phyloP scores from a whole-genome alignment of 2,797 vertebrate species.

The Schizopygopsis malacanthus region DNA sequence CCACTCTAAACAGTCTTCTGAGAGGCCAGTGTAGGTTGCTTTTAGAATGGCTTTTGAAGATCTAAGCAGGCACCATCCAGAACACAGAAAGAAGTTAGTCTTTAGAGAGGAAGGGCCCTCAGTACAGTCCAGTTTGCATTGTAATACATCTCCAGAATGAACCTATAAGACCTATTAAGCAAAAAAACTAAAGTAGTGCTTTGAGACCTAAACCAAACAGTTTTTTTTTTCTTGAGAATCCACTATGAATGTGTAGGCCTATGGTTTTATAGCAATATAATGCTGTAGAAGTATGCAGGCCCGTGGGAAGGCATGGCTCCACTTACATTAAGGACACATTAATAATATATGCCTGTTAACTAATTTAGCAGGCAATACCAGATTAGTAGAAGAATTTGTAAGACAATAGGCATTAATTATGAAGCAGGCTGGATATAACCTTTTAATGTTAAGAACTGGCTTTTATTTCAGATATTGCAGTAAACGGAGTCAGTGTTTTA shows the following conservation, averaged over 20 bases:
- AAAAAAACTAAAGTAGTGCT: neutral
- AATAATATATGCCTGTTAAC: slow-evolving; percentile 46
- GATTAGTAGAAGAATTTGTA: slow-evolving; percentile 41
- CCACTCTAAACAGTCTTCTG: slow-evolving; percentile 32
- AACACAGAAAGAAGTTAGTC: slow-evolving; percentile 25
- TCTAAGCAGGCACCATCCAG: slow-evolving; percentile 47
- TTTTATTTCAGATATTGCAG: neutral
- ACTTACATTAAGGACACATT: slow-evolving; percentile 13
- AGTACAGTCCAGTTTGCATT: slow-evolving; percentile 27
- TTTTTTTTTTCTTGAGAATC: slow-evolving; percentile 23
- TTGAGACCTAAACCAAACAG: slow-evolving; percentile 20
- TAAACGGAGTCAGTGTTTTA: neutral
- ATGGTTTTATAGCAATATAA: slow-evolving; percentile 31
- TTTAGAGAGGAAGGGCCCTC: slow-evolving; percentile 16
- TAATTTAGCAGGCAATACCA: slow-evolving; percentile 38
- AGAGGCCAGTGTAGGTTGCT: slow-evolving; percentile 31
- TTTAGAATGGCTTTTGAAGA: slow-evolving; percentile 57
- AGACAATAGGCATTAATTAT: slow-evolving; percentile 33
- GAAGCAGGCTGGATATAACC: slow-evolving; percentile 22
- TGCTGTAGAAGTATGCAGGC: slow-evolving; percentile 12
- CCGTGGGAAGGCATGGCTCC: slow-evolving; percentile 23
- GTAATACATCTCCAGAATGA: slow-evolving; percentile 17
- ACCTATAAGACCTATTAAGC: neutral
- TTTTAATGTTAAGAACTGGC: slow-evolving; percentile 28
- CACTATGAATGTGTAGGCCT: slow-evolving; percentile 28